A percentile compares a stretch with the other conserved stretches of the same genome.
Evolutionary conservation across 2,113 vertebrate species (phyloP).

Genomic region (Nothoprocta perdicaria): DNA sequence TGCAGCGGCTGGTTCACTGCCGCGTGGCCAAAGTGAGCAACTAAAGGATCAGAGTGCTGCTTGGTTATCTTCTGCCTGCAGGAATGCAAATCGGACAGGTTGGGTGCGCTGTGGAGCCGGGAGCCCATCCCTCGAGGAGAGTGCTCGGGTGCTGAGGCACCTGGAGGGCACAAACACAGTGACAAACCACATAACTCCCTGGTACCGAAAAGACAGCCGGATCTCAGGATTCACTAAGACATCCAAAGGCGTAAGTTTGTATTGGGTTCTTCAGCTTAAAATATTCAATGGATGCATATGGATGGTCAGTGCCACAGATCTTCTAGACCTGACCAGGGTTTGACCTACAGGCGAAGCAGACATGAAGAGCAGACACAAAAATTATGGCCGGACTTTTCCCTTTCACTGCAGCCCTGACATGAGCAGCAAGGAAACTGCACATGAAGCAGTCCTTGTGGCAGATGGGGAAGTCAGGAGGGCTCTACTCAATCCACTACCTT

Average conservation of each 20-base stretch:
- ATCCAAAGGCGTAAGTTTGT: neutral
- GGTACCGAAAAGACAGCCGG: neutral
- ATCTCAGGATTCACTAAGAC: neutral
- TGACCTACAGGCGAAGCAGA: neutral
- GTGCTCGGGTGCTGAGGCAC: constrained; percentile 60
- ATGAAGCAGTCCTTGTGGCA: neutral
- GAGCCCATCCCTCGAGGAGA: constrained; percentile 85
- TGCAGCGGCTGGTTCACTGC: constrained; percentile 72
- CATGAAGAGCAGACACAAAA: neutral
- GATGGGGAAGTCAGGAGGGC: neutral
- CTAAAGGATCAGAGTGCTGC: constrained; percentile 90
- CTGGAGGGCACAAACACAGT: constrained; percentile 39
- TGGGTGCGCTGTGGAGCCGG: constrained; percentile 96
- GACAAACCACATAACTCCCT: neutral
- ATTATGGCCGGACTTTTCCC: neutral
- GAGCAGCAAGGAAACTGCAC: neutral
- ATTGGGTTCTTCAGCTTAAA: neutral
- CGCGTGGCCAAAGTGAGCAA: constrained; percentile 59
- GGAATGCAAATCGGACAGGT: constrained; percentile 79
- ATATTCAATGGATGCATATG: neutral
- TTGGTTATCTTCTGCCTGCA: constrained; percentile 91
- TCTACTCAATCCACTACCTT: neutral
- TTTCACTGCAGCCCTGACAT: neutral
- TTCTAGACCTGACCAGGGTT: neutral
- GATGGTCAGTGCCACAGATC: neutral